phyloP scores from a whole-genome alignment of 2,113 vertebrate genomes.

The Fulica atra region DNA sequence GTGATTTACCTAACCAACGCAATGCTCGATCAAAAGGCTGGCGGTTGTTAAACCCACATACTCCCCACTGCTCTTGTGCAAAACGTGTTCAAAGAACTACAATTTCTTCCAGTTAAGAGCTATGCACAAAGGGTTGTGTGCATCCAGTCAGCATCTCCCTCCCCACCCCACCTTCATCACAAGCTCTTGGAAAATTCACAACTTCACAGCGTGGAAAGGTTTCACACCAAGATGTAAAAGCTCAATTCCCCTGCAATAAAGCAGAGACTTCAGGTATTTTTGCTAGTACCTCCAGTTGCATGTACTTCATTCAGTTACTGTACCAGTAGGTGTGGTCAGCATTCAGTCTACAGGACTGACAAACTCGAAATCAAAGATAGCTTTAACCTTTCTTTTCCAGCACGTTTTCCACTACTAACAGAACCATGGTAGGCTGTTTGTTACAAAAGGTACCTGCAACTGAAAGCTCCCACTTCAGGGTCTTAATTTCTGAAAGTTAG shows the following conservation, averaged over 20 bases:
- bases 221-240: conserved; percentile 48
- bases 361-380: conserved; percentile 16
- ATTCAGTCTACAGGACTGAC: conserved; percentile 37
- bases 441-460: conserved; percentile 45
- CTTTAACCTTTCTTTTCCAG: conserved; percentile 51
- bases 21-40: conserved; percentile 63
- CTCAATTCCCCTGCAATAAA: conserved; percentile 64
- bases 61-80: conserved; percentile 70
- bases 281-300: conserved; percentile 35
- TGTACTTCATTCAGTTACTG: conserved; percentile 44
- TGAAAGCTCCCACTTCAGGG: conserved; percentile 4
- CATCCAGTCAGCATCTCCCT: conserved; percentile 42
- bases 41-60: conserved; percentile 44
- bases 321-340: conserved; percentile 45
- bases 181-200: conserved; percentile 56
- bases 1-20: conserved; percentile 73
- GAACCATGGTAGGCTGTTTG: background rate
- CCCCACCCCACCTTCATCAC: conserved; percentile 54
- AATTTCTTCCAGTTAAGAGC: conserved; percentile 41
- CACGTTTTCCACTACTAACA: conserved; percentile 12
- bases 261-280: conserved; percentile 54
- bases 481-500: conserved; percentile 31
- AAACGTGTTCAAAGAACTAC: conserved; percentile 50
- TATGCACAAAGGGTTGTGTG: conserved; percentile 50
- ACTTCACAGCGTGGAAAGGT: conserved; percentile 42